Evolutionary conservation across 2,888 invertebrate genomes (phyloP).

Genomic region (Acleris laterana): DNA sequence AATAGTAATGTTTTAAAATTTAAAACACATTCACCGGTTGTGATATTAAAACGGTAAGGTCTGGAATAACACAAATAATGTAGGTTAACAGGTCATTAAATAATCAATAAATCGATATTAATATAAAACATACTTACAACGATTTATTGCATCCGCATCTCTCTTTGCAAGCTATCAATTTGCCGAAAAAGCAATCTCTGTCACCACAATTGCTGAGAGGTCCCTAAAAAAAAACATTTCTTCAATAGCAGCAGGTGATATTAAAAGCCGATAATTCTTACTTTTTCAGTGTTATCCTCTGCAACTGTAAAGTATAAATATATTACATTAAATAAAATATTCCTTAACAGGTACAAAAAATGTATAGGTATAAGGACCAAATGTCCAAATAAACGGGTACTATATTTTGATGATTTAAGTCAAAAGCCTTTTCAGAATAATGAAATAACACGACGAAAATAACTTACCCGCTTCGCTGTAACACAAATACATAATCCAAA

Average conservation of each 20-base stretch:
- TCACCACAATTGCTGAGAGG: constrained; percentile 41
- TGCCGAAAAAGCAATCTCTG: constrained; percentile 48
- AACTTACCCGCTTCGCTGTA: neutral
- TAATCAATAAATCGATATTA: constrained; percentile 36
- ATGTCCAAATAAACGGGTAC: too few species aligned
- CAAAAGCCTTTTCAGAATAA: constrained; percentile 1
- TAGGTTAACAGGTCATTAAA: neutral
- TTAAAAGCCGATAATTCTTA: too few species aligned
- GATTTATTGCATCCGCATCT: constrained; percentile 58
- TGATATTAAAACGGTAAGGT: constrained; percentile 56
- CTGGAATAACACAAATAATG: constrained; percentile 50
- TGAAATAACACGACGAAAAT: constrained; percentile 18
- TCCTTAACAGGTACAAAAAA: too few species aligned
- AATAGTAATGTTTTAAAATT: constrained; percentile 54
- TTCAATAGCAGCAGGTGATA: too few species aligned
- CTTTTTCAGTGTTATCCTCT: too few species aligned
- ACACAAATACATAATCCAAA: neutral
- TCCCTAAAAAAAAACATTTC: constrained; percentile 31
- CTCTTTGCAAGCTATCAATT: constrained; percentile 44
- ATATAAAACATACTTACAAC: constrained; percentile 38
- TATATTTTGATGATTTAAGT: too few species aligned
- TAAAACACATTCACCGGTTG: constrained; percentile 56
- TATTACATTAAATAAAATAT: too few species aligned
- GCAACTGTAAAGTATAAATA: too few species aligned
- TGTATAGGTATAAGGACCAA: too few species aligned